phyloP scores from a whole-genome alignment of 1,140 invertebrate genomes.

The Drosophila nasuta region DNA sequence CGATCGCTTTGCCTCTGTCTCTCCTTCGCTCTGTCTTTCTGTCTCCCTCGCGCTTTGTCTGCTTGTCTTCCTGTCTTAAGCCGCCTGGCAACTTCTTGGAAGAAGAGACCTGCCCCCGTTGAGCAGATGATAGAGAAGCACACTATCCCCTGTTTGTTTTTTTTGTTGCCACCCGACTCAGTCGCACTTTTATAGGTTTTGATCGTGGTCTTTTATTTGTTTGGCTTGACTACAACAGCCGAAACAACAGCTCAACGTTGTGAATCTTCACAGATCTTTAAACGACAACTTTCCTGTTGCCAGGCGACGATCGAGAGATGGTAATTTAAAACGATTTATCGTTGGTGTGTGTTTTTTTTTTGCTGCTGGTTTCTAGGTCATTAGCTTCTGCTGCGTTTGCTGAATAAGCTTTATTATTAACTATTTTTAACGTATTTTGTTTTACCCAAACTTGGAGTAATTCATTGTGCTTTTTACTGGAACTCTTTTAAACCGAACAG shows the following conservation, averaged over 20 bases:
- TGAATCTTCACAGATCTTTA: constrained; percentile 10
- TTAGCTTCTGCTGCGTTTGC: constrained; percentile 72
- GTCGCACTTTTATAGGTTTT: constrained; percentile 23
- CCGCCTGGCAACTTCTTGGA: constrained; percentile 64
- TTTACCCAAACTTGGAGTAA: constrained; percentile 32
- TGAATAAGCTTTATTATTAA: not conserved
- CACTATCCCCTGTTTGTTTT: not conserved
- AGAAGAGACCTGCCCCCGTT: constrained; percentile 62
- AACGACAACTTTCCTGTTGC: constrained; percentile 19
- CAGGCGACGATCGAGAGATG: constrained; percentile 14
- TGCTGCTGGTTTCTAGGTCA: constrained; percentile 58
- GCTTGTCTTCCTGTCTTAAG: constrained; percentile 23
- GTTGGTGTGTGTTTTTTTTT: constrained; percentile 17
- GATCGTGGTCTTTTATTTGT: constrained; percentile 29
- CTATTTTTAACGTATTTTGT: no score
- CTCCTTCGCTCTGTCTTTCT: not conserved
- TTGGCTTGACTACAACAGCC: constrained; percentile 23
- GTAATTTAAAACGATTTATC: constrained; percentile 63
- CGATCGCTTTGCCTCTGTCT: not conserved
- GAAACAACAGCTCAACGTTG: not conserved
- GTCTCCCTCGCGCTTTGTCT: not conserved
- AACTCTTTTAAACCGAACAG: constrained; percentile 10
- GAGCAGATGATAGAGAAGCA: constrained; percentile 24
- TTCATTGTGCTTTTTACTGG: constrained; percentile 11
- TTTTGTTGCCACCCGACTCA: not conserved